Percentiles rank a stretch among this genome's conserved stretches.
Evolutionary conservation across 2,888 invertebrate species (phyloP).

Genomic region (Dermolepida albohirtum): DNA sequence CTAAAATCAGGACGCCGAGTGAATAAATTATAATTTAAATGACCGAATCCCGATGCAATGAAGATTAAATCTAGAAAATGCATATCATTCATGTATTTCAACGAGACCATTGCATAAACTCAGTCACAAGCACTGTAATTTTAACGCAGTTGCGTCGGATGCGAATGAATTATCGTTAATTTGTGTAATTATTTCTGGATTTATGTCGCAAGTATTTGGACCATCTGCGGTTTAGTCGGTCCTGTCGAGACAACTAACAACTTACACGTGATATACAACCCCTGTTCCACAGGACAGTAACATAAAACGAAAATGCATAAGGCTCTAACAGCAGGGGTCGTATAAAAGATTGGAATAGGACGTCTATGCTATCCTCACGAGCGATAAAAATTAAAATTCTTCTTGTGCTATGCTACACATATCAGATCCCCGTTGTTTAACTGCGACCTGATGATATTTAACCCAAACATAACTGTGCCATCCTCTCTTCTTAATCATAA

Average conservation of each 20-base stretch:
- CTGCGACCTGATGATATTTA: conserved; percentile 49
- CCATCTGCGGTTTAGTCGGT: conserved; percentile 46
- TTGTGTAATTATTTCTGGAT: conserved; percentile 52
- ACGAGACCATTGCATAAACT: conserved; percentile 23
- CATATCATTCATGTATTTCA: conserved; percentile 34
- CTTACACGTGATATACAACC: conserved; percentile 53
- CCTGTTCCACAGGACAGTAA: conserved; percentile 53
- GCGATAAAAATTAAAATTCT: conserved; percentile 55
- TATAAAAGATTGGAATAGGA: conserved; percentile 48
- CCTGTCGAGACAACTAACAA: conserved; percentile 49
- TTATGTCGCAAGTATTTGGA: conserved; percentile 52
- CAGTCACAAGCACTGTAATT: conserved; percentile 22
- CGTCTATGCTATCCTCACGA: conserved; percentile 45
- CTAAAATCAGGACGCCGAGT: conserved; percentile 20
- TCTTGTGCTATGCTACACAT: conserved; percentile 52
- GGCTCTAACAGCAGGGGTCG: conserved; percentile 50
- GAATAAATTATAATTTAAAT: conserved; percentile 34
- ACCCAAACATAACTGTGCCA: conserved; percentile 48
- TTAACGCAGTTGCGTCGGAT: conserved; percentile 40
- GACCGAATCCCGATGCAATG: conserved; percentile 17
- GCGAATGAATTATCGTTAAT: conserved; percentile 48
- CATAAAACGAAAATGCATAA: conserved; percentile 54
- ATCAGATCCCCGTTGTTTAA: conserved; percentile 53
- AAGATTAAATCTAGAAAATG: conserved; percentile 30
- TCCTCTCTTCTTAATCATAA: conserved; percentile 46